Evolutionary conservation across 2,113 vertebrate species (phyloP), one percentile per base, ranked within the genome.

Genomic region (Andinoacara biseriatus): DNA sequence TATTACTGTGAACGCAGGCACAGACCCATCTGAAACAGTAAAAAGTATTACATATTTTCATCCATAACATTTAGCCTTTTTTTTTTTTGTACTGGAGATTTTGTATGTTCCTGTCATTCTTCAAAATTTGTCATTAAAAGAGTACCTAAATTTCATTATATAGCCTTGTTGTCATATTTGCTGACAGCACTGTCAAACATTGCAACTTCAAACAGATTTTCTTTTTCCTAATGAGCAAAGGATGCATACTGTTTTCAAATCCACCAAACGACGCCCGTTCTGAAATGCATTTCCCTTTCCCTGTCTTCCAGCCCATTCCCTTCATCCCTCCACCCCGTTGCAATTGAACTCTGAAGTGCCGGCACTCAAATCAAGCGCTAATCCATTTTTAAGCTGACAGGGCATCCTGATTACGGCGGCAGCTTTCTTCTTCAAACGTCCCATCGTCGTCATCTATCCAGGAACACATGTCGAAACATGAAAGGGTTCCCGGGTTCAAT

Each of bases 381-480:
- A 94, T 93, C 92, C 91, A 92, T 94, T 94, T 72, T 94, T 94
- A 95, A 93, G 93, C 90, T 92, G 94, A 93, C 94, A 94, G 90
- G 91, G 88, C 87, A 76, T 90, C 88, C 86, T 94, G 94, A 95
- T 95, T 94, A 93, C 26, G 62, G 91, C 83, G 57, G 83, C 49
- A 35, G 87, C 92, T 94, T 95, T 94, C 93, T 93, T 94, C 94
- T 96, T 96, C 93, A 96, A 94, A 94, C 90, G 88, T 87, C 82
- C 83, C 81, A 83, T 92, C 81, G 60, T 62, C 74, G 81, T 92
- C 90, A 87, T 86, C 91, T 88, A 87, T 88, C 78, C 88, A 90
- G 91, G 82, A 95, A 94, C 91, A 93, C 78, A 80, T 91, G 91
- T 93, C 85, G 57, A 89, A 84, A 94, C 94, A 95, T 95, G 93